Conservation (phyloP, 2,797 vertebrate species). For the Malacoctenus gilli region DNA sequence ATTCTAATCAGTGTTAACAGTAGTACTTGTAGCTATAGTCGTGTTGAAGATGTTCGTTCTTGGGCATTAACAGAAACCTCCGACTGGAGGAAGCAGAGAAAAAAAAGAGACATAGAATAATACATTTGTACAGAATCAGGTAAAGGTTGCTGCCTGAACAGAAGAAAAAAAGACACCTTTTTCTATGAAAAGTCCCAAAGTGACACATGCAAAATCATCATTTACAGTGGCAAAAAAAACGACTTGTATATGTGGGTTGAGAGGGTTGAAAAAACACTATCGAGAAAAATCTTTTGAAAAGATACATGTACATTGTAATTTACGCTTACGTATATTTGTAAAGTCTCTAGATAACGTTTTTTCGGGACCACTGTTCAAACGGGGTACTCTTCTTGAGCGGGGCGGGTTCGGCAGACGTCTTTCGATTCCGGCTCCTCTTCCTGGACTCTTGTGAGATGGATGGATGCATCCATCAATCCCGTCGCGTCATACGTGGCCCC, state of each 20-base stretch:
- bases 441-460: conserved; percentile 44
- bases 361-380: conserved; percentile 71
- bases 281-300: conserved; percentile 63
- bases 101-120: conserved; percentile 66
- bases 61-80: conserved; percentile 82
- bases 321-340: conserved; percentile 79
- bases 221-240: conserved; percentile 68
- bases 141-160: conserved; percentile 70
- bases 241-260: conserved; percentile 59
- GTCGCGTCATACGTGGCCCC: conserved; percentile 11
- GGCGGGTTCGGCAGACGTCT: conserved; percentile 45
- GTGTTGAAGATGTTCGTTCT: conserved; percentile 81
- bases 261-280: conserved; percentile 55
- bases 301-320: conserved; percentile 80
- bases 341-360: conserved; percentile 72
- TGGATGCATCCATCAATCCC: conserved; percentile 20
- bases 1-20: conserved; percentile 80
- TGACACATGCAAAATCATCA: conserved; percentile 72
- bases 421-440: conserved; percentile 47
- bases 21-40: conserved; percentile 83
- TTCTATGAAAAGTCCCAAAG: conserved; percentile 75
- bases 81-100: conserved; percentile 60
- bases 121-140: conserved; percentile 80
- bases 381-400: conserved; percentile 55
- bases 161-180: conserved; percentile 63